Evolutionary conservation across 2,888 invertebrate genomes (phyloP), one percentile per base, ranked within the genome.

Genomic region (Eumacrocentrus americanus): DNA sequence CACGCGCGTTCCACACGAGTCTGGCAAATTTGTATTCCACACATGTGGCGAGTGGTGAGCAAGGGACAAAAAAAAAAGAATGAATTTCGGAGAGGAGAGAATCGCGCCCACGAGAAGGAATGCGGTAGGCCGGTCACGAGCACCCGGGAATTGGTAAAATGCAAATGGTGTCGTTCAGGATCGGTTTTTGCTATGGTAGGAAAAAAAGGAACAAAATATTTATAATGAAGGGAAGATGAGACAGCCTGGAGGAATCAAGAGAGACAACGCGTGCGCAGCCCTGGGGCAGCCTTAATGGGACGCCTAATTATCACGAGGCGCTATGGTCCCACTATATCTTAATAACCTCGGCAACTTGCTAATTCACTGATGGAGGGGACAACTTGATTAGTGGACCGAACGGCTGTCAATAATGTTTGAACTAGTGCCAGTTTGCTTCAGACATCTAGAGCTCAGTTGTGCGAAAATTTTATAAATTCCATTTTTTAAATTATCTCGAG

Each of bases 71-170:
- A 47, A 22, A 46, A 16, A 16, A 52, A 29, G 1, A 22, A 47
- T 38, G 44, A 58, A 58, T 58, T 20, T 38, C 16, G 16, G 9
- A 50, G 9, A 22, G 34, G 42, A 25, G 23, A 20, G 25, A 44
- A 42, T 22, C 16, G 34, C 23, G 18, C 37, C 47, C 34, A 47
- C 4, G 35, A 14, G 20, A 29, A 44, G 48, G 29, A 51, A 60
- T 23, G 50, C 40, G 42, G 67, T 64, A 67, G 59, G 62, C 65
- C 40, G 62, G 62, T 65, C 65, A 65, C 67, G 64, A 67, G 60
- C 52, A n/a, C 42, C 37, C 14, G 60, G 57, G 61, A 65, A 64
- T 65, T 65, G 62, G 61, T 38, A 37, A 65, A 67, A 65, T 67
- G 65, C 64, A 67, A 67, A 67, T 67, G 56, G 48, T 56, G 42